Evolutionary conservation across 2,888 invertebrate species (phyloP).

Genomic region (Marasmarcha lunaedactyla): DNA sequence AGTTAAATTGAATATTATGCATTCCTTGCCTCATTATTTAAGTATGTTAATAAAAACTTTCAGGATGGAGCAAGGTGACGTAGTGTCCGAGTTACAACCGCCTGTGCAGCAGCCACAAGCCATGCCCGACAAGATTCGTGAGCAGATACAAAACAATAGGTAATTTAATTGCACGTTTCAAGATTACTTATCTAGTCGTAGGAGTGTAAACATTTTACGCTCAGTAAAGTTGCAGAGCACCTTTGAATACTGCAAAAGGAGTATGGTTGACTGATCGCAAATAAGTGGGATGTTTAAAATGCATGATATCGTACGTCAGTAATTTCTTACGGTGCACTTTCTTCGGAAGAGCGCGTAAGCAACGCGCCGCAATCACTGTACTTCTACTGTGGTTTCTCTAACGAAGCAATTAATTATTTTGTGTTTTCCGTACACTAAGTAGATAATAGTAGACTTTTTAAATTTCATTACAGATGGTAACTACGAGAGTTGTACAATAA

Average conservation of each 20-base stretch:
- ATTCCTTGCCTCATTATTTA: too few species aligned
- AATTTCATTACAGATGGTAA: background rate
- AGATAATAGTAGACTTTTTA: slow-evolving; percentile 11
- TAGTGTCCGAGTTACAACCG: slow-evolving; percentile 28
- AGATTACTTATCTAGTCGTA: background rate
- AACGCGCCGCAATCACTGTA: slow-evolving; percentile 12
- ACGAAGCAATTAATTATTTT: slow-evolving; percentile 33
- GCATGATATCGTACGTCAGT: background rate
- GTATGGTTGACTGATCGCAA: slow-evolving; percentile 1
- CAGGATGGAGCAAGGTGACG: slow-evolving; percentile 42
- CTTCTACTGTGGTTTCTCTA: slow-evolving; percentile 36
- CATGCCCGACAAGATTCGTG: slow-evolving; percentile 25
- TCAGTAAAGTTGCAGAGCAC: background rate
- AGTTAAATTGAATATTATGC: too few species aligned
- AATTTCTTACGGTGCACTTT: slow-evolving; percentile 38
- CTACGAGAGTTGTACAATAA: too few species aligned
- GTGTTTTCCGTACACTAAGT: slow-evolving; percentile 8
- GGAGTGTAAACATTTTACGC: slow-evolving; percentile 1
- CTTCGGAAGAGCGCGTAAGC: slow-evolving; percentile 44
- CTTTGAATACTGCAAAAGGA: background rate
- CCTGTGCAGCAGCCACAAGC: slow-evolving; percentile 26
- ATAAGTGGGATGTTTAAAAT: background rate
- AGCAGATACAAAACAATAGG: slow-evolving; percentile 16
- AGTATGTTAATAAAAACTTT: slow-evolving; percentile 19
- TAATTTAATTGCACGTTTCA: slow-evolving; percentile 3